Evolutionary conservation across 2,797 vertebrate genomes (phyloP).

Genomic region (Calcarius lapponicus): DNA sequence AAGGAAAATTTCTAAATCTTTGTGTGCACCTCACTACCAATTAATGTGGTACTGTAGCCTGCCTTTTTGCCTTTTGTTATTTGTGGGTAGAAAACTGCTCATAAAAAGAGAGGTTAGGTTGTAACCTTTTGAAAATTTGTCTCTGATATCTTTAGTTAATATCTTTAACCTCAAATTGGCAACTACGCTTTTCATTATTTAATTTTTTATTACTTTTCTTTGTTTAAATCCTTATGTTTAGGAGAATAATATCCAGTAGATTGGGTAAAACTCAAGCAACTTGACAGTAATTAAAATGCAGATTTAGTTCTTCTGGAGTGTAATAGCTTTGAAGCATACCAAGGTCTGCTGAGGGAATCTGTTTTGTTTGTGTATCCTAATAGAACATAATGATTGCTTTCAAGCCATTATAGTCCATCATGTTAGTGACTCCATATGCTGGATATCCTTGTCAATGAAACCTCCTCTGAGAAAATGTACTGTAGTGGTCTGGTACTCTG

Average conservation of each 20-base stretch:
- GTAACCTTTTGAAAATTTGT: background rate
- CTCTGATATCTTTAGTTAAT: background rate
- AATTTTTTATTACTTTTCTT: background rate
- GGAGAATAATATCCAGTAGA: background rate
- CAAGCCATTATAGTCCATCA: slow-evolving; percentile 53
- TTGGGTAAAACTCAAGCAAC: background rate
- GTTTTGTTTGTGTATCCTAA: slow-evolving; percentile 51
- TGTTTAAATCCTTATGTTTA: background rate
- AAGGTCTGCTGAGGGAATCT: slow-evolving; percentile 45
- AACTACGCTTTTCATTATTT: background rate
- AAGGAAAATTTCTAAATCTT: background rate
- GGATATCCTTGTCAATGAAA: background rate
- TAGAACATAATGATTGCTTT: slow-evolving; percentile 61
- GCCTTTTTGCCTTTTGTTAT: background rate
- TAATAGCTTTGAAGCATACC: slow-evolving; percentile 40
- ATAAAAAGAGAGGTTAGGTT: background rate
- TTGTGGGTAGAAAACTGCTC: background rate
- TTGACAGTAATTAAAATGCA: slow-evolving; percentile 57
- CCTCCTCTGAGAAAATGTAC: slow-evolving; percentile 23
- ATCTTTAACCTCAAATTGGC: background rate
- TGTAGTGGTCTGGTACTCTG: background rate
- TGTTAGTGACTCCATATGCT: slow-evolving; percentile 37
- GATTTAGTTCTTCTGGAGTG: slow-evolving; percentile 24
- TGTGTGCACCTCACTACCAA: background rate
- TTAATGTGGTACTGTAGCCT: background rate